Evolutionary conservation across 2,888 invertebrate genomes (phyloP).

Genomic region (Leptopilina myrica): DNA sequence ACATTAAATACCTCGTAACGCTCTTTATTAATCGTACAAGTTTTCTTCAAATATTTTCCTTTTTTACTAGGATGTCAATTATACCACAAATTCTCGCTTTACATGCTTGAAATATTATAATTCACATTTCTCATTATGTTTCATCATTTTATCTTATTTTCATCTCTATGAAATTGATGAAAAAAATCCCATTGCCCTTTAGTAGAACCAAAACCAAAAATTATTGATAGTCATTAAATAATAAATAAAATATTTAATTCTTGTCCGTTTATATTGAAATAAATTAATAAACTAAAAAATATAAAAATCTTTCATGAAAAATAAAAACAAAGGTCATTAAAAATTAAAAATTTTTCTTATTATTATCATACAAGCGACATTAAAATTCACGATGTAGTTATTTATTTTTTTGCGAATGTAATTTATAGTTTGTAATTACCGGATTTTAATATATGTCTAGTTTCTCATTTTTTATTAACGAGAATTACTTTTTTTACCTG

Average conservation of each 20-base stretch:
- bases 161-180: too few species aligned
- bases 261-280: too few species aligned
- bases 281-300: background rate
- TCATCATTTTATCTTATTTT: background rate
- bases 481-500: slow-evolving; percentile 12
- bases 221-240: too few species aligned
- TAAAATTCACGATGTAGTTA: background rate
- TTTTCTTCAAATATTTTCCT: background rate
- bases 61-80: slow-evolving; percentile 7
- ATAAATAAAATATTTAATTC: too few species aligned
- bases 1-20: slow-evolving; percentile 19
- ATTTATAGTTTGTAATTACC: slow-evolving; percentile 26
- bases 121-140: background rate
- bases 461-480: background rate
- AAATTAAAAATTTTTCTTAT: background rate
- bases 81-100: background rate
- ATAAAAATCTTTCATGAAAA: too few species aligned
- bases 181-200: too few species aligned
- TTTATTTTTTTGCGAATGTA: background rate
- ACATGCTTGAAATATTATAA: background rate
- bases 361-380: background rate
- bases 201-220: too few species aligned
- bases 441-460: background rate
- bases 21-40: background rate
- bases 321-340: too few species aligned